phyloP scores from a whole-genome alignment of 1,140 invertebrate genomes.

The Copidosoma floridanum region DNA sequence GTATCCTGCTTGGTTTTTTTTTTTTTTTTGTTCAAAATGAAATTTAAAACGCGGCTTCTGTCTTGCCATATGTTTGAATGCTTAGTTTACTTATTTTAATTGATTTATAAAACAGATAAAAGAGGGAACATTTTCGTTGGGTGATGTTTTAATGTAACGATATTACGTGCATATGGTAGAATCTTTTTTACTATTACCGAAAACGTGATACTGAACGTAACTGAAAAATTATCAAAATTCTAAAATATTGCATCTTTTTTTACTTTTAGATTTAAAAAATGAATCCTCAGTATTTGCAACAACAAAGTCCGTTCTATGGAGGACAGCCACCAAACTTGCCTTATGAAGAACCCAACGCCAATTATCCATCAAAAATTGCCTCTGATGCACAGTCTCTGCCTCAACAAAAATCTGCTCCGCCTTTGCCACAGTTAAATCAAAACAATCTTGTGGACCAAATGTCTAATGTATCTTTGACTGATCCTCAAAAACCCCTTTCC shows the following conservation, averaged over 20 bases:
- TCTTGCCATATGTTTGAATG: too few relatives aligned
- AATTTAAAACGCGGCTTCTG: too few relatives aligned
- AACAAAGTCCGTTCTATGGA: slow-evolving; percentile 30
- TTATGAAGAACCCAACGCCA: slow-evolving; percentile 35
- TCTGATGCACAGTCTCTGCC: slow-evolving; percentile 10
- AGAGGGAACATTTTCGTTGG: neutral
- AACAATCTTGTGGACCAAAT: slow-evolving; percentile 40
- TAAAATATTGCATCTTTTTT: neutral
- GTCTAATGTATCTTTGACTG: slow-evolving; percentile 35
- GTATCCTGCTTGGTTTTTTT: too few relatives aligned
- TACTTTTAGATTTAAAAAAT: slow-evolving; percentile 29
- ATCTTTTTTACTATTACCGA: too few relatives aligned
- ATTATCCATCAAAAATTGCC: slow-evolving; percentile 30
- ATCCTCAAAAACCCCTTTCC: slow-evolving; percentile 29
- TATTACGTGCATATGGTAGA: neutral
- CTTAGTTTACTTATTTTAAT: neutral
- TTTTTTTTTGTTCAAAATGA: too few relatives aligned
- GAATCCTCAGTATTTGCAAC: slow-evolving; percentile 44
- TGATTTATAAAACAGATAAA: neutral
- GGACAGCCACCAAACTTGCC: slow-evolving; percentile 25
- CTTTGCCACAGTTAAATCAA: slow-evolving; percentile 25
- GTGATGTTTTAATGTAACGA: neutral
- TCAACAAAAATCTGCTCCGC: slow-evolving; percentile 16
- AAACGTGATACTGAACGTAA: too few relatives aligned
- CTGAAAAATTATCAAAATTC: too few relatives aligned